A percentile compares a stretch with the other conserved stretches of the same genome.
Evolutionary conservation across 1,140 invertebrate genomes (phyloP).

Genomic region (Ips typographus): DNA sequence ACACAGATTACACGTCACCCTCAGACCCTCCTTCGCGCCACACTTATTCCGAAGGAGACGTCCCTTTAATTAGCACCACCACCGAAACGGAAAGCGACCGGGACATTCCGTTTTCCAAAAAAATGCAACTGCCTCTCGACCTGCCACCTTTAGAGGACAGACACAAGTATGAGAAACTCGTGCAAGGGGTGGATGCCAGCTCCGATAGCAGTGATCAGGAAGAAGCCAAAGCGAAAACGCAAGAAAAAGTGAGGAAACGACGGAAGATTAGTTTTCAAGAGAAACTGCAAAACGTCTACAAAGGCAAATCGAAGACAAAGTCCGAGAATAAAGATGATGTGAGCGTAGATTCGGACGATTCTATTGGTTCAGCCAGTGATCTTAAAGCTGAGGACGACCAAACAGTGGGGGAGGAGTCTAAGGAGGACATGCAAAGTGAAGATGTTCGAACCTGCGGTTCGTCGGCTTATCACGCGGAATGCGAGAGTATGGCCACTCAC

Average conservation of each 20-base stretch:
- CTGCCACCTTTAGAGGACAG: conserved; percentile 62
- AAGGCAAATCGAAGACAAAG: conserved; percentile 49
- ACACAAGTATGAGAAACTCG: conserved; percentile 76
- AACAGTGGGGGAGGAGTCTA: conserved; percentile 43
- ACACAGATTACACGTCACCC: conserved; percentile 24
- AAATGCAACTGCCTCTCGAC: conserved; percentile 48
- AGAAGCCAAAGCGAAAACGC: conserved; percentile 44
- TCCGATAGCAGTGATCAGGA: conserved; percentile 60
- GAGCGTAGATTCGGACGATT: conserved; percentile 63
- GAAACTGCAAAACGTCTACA: conserved; percentile 53
- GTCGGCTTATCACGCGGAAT: conserved; percentile 71
- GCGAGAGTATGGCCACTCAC: conserved; percentile 66
- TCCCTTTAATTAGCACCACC: conserved; percentile 40
- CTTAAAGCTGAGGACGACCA: conserved; percentile 58
- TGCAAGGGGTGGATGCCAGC: conserved; percentile 58
- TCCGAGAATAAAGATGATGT: conserved; percentile 41
- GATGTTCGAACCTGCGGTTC: conserved; percentile 68
- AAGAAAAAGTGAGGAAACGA: conserved; percentile 42
- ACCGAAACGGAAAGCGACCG: conserved; percentile 46
- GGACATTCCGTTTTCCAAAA: conserved; percentile 59
- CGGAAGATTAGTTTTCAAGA: conserved; percentile 45
- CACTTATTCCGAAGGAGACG: conserved; percentile 44
- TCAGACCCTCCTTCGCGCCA: conserved; percentile 19
- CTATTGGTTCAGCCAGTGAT: conserved; percentile 75
- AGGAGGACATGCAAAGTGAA: conserved; percentile 56